A percentile compares a stretch with the other conserved stretches of the same genome.
Conservation (phyloP, 2,113 vertebrate genomes). For the Microcebus jonahi region DNA sequence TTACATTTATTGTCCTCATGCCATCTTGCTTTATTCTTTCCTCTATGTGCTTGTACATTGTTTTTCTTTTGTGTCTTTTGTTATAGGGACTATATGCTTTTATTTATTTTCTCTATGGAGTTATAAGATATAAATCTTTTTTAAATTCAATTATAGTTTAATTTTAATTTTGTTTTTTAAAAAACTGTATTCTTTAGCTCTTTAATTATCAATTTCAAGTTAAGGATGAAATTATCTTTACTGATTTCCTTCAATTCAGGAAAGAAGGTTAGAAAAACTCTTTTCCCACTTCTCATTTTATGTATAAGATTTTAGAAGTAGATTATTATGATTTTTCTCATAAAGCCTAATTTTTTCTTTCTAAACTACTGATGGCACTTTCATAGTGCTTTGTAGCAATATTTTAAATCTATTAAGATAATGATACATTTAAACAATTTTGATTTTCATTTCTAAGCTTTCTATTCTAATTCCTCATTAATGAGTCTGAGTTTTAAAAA, state of each 20-base stretch:
- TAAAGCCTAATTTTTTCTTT: slow-evolving; percentile 28
- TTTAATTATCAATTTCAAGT: neutral
- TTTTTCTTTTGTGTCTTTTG: slow-evolving; percentile 34
- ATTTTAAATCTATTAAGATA: slow-evolving; percentile 34
- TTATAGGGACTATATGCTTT: neutral
- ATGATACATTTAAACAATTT: slow-evolving; percentile 34
- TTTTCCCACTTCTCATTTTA: neutral
- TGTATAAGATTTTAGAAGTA: neutral
- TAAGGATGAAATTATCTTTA: neutral
- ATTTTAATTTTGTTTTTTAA: neutral
- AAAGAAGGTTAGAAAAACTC: neutral
- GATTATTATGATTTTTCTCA: neutral
- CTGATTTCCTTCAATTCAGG: neutral
- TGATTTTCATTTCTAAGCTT: neutral
- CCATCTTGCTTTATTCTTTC: neutral
- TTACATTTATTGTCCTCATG: neutral
- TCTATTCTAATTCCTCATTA: neutral
- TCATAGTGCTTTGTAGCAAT: slow-evolving; percentile 1
- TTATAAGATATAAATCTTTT: neutral
- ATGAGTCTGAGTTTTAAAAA: neutral
- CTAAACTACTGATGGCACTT: neutral
- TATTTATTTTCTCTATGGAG: neutral
- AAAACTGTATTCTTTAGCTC: neutral
- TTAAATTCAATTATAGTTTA: slow-evolving; percentile 38
- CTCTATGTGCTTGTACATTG: neutral